Evolutionary conservation across 2,797 vertebrate genomes (phyloP), one percentile per base, ranked within the genome.

Genomic region (Sciaenops ocellatus): DNA sequence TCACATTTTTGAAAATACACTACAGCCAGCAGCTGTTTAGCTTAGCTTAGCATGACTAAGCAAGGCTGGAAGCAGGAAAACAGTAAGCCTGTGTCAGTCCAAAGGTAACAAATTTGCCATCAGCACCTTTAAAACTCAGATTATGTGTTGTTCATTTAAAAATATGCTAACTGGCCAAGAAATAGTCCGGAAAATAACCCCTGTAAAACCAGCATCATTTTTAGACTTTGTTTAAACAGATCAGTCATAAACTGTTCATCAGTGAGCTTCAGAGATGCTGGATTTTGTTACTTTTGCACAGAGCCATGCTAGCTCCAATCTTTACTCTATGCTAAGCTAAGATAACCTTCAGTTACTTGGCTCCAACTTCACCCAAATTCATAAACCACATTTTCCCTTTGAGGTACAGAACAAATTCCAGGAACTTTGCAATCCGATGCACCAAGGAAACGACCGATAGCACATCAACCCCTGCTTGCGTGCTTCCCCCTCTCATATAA

Each of bases 401-500:
- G 3, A 44, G 55, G 38, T 11, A 26, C 24, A 30, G 18, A 61
- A 30, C 11, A 34, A 10, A 65, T 41, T 16, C 13, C 20, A 65
- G 47, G 57, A n/a, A 64, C 64, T 56, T 26, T 57, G 22, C 22
- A 79, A 42, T 38, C 41, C 7, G 47, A 47, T 64, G 41, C 66
- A 61, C 15, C 63, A 48, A 52, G 30, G 59, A 56, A 76, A 69
- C 22, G 66, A 69, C 48, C 26, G 17, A 65, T 48, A 64, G 17
- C 42, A 44, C 56, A 50, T 30, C 44, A 71, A 55, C 50, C 20
- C 20, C 38, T 55, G 41, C 20, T 47, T 38, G 46, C 47, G n/a
- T 61, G 52, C 34, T 57, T 68, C 46, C 54, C 65, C 11, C 56
- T 69, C 76, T 73, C 52, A 48, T 22, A 57, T 65, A 51, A 57